These are phyloP conservation scores for Acanthurus leucopareius DNA, from an alignment of 2,797 vertebrate species.

Conservation along the genomic window DNA sequence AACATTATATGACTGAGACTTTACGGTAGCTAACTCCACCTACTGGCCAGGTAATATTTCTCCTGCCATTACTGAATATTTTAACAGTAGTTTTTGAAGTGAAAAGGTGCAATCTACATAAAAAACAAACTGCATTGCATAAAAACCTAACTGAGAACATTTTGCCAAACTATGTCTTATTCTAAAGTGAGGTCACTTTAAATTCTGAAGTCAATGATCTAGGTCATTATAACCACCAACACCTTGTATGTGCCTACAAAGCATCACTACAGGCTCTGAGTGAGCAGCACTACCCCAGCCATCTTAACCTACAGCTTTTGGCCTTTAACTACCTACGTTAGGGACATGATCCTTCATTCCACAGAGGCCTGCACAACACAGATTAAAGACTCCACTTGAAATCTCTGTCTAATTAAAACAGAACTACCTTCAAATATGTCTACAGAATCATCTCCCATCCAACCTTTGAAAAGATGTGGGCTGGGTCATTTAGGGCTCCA, in stretches of 20 bases:
- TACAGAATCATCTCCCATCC: background rate
- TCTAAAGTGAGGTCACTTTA: constrained; percentile 22
- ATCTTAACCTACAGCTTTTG: constrained; percentile 33
- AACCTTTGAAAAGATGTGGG: constrained; percentile 46
- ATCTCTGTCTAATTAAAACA: constrained; percentile 27
- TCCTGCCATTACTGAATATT: constrained; percentile 17
- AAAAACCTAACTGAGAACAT: constrained; percentile 43
- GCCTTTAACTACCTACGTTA: constrained; percentile 25
- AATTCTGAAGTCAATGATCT: constrained; percentile 27
- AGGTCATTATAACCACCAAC: constrained; percentile 23
- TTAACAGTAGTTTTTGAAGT: constrained; percentile 56
- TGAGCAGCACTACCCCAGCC: constrained; percentile 33
- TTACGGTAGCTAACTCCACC: constrained; percentile 35
- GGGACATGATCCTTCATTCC: constrained; percentile 28
- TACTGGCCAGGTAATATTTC: constrained; percentile 61
- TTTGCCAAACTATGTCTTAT: constrained; percentile 22
- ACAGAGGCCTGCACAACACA: constrained; percentile 18
- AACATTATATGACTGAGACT: constrained; percentile 27
- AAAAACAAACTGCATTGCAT: constrained; percentile 65
- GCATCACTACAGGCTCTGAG: constrained; percentile 38
- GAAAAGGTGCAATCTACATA: constrained; percentile 66
- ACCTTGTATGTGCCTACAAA: constrained; percentile 35
- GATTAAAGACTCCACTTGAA: constrained; percentile 21
- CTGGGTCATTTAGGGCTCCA: constrained; percentile 41
- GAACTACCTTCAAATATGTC: constrained; percentile 10